These are phyloP conservation scores for Trididemnum miniatum DNA, from an alignment of 23 tunicate species.

Conservation along the genomic window DNA sequence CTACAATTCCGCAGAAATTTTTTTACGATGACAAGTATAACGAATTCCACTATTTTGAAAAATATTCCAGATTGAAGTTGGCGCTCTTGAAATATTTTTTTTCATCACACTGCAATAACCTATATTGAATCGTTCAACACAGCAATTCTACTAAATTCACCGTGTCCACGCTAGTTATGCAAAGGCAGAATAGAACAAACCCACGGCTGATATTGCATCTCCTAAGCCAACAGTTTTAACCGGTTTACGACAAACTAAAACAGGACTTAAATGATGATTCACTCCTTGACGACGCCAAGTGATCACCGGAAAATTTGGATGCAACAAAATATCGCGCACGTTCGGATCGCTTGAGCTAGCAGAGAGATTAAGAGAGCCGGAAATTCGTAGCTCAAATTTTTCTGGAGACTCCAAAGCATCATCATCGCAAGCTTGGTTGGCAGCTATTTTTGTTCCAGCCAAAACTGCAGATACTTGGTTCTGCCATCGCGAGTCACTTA, in stretches of 20 bases:
- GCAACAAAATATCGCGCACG: neutral
- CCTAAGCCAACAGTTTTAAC: slow-evolving; percentile 93
- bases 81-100: no score
- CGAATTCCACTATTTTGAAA: no score
- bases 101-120: no score
- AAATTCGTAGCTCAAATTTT: slow-evolving; percentile 62
- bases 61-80: no score
- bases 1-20: no score
- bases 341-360: neutral
- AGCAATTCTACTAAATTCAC: no score
- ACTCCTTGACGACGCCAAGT: slow-evolving; percentile 43
- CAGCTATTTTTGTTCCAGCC: slow-evolving; percentile 76
- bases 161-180: no score
- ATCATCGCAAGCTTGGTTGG: slow-evolving; percentile 88
- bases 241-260: slow-evolving; percentile 73
- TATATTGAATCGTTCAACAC: no score
- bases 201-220: slow-evolving; percentile 79
- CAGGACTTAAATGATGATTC: slow-evolving; percentile 51
- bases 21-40: no score
- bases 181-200: slow-evolving; percentile 67
- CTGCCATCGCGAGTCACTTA: slow-evolving; percentile 46
- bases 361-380: slow-evolving; percentile 37
- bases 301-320: slow-evolving; percentile 42
- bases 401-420: slow-evolving; percentile 39
- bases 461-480: slow-evolving; percentile 59